Evolutionary conservation across 2,797 vertebrate genomes (phyloP).

Genomic region (Acrossocheilus wenchowensis): DNA sequence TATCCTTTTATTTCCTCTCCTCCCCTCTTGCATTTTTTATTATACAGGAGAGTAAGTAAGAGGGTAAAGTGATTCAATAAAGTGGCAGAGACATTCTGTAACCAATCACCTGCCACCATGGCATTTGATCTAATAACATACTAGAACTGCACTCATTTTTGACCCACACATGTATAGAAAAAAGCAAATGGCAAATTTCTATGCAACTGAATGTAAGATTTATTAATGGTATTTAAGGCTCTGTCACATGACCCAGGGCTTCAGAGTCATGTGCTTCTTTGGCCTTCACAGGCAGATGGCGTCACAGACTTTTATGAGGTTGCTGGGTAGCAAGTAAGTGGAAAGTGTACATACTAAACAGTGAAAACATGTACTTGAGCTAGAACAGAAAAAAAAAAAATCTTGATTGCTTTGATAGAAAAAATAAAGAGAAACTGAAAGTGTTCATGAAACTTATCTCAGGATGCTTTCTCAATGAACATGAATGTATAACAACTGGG

Average conservation of each 20-base stretch:
- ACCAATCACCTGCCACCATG: neutral
- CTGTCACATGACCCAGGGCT: neutral
- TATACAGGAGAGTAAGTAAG: neutral
- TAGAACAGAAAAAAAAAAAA: neutral
- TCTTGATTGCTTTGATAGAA: too few relatives aligned
- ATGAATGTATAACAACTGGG: neutral
- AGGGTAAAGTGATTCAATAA: neutral
- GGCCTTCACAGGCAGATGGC: neutral
- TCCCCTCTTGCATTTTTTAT: neutral
- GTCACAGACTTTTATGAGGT: neutral
- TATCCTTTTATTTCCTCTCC: constrained; percentile 18
- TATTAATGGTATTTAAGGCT: neutral
- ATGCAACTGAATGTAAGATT: neutral
- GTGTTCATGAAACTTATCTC: neutral
- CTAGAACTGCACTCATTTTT: neutral
- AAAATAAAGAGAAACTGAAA: neutral
- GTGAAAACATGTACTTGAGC: neutral
- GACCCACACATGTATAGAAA: neutral
- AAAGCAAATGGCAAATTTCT: neutral
- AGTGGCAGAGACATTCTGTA: neutral
- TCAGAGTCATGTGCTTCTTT: neutral
- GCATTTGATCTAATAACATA: neutral
- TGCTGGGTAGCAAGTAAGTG: constrained; percentile 49
- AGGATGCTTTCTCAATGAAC: neutral
- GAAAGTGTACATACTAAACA: constrained; percentile 51